Base-by-base conservation (phyloP, 2,113 vertebrate species). In the Sinocyclocheilus rhinocerous region DNA sequence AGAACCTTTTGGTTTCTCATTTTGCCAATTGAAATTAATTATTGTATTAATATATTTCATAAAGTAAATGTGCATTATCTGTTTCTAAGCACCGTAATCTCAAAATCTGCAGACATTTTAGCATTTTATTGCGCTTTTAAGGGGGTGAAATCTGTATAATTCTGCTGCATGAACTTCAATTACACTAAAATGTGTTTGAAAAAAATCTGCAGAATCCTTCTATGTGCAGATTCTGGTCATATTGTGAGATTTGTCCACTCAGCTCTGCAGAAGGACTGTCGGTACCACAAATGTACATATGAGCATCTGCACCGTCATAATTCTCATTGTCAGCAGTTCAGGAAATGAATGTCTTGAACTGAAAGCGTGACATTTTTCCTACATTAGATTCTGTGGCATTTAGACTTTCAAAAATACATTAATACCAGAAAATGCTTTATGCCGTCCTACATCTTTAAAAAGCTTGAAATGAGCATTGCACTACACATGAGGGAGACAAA, bases 261-360 rank as follows among this genome's bases (percentile, higher is more conserved):
- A 24, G n/a, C 26, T 85, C 72, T 81, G 83, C 69, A 81, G 63
- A 84, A 84, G 29, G 33, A 42, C 29, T 50, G 65, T 84, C n/a
- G 63, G 63, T 72, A 72, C 18, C 36, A 20, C 69, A 73, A 45
- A 12, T 75, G 39, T 45, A 26, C 45, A 88, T 36, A 24, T 70
- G 22, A 72, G 57, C 55, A 63, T 72, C 36, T 83, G 84, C 73
- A 75, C n/a, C 6, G 36, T 36, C 67, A 20, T 13, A 24, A 15
- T 48, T 13, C 11, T 24, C 42, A 24, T 72, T 36, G 16, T 39
- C 69, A 75, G n/a, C 72, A 48, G n/a, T 48, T 75, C 3, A 15
- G 12, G 12, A 75, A 75, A 15, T 67, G 15, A 67, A 67, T 67
- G 63, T 67, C 63, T 67, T 75, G 42, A 24, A 24, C 20, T 5